Evolutionary conservation across 1,140 invertebrate genomes (phyloP).

Genomic region (Nylanderia fulva): DNA sequence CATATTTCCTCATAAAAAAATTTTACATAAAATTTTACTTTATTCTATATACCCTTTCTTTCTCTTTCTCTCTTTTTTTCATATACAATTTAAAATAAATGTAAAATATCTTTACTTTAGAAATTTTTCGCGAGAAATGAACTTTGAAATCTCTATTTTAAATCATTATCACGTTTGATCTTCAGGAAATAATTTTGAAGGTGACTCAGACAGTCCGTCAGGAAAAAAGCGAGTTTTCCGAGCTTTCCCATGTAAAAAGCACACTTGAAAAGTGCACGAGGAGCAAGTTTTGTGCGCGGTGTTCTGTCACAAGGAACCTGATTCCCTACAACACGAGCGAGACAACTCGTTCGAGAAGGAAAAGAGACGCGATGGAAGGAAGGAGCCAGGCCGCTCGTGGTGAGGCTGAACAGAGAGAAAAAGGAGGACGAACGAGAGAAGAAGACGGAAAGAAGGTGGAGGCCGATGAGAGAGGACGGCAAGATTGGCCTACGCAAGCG

Average conservation of each 20-base stretch:
- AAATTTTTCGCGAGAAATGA: neutral
- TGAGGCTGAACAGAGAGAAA: conserved; percentile 8
- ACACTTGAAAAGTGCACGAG: conserved; percentile 8
- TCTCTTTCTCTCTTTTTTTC: too few species aligned
- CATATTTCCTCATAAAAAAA: neutral
- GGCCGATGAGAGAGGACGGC: conserved; percentile 46
- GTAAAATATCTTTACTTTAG: neutral
- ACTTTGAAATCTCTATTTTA: neutral
- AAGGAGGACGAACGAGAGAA: neutral
- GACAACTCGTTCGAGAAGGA: conserved; percentile 15
- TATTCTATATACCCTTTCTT: neutral
- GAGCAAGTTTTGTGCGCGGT: conserved; percentile 31
- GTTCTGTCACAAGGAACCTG: conserved; percentile 37
- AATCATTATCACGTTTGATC: conserved; percentile 15
- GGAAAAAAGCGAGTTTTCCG: conserved; percentile 6
- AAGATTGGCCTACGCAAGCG: conserved; percentile 34
- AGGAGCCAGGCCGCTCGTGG: neutral
- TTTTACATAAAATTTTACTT: neutral
- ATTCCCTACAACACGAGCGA: conserved; percentile 2
- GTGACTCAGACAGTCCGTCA: conserved; percentile 36
- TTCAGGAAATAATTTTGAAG: neutral
- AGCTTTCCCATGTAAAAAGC: conserved; percentile 9
- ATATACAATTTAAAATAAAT: neutral
- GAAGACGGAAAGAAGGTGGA: conserved; percentile 25
- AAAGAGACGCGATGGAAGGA: neutral